These are phyloP conservation scores for Brachionus rubens DNA, from an alignment of 1,140 invertebrate genomes.

Conservation along the genomic window DNA sequence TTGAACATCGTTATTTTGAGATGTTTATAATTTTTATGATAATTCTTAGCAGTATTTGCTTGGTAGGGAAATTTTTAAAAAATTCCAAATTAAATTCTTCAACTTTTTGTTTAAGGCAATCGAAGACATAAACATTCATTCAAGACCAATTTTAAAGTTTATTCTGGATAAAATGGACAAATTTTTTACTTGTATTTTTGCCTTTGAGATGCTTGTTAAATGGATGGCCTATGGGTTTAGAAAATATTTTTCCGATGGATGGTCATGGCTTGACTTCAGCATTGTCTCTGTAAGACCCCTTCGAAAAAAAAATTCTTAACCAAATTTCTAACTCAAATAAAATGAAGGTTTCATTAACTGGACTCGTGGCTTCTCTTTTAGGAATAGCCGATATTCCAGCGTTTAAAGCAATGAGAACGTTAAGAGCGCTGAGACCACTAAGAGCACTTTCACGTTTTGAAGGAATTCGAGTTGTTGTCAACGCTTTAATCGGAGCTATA, in stretches of 20 bases:
- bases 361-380: neutral
- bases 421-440: slow-evolving; percentile 80
- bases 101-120: slow-evolving; percentile 87
- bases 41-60: slow-evolving; percentile 20
- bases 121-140: slow-evolving; percentile 91
- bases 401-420: slow-evolving; percentile 85
- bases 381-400: slow-evolving; percentile 58
- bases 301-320: slow-evolving; percentile 36
- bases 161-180: slow-evolving; percentile 92
- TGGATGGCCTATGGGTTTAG: slow-evolving; percentile 93
- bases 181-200: slow-evolving; percentile 96
- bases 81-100: slow-evolving; percentile 69
- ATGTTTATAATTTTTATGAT: slow-evolving; percentile 34
- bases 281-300: slow-evolving; percentile 98
- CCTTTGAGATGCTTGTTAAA: slow-evolving; percentile 96
- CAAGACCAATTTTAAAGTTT: slow-evolving; percentile 79
- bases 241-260: slow-evolving; percentile 96
- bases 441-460: slow-evolving; percentile 88
- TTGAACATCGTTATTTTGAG: slow-evolving; percentile 10
- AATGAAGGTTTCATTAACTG: slow-evolving; percentile 53
- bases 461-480: slow-evolving; percentile 92
- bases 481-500: slow-evolving; percentile 88
- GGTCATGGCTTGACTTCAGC: slow-evolving; percentile 98
- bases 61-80: neutral
- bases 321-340: slow-evolving; percentile 42